Conservation (phyloP, 2,797 vertebrate genomes). For the Melanotaenia trifasciata region DNA sequence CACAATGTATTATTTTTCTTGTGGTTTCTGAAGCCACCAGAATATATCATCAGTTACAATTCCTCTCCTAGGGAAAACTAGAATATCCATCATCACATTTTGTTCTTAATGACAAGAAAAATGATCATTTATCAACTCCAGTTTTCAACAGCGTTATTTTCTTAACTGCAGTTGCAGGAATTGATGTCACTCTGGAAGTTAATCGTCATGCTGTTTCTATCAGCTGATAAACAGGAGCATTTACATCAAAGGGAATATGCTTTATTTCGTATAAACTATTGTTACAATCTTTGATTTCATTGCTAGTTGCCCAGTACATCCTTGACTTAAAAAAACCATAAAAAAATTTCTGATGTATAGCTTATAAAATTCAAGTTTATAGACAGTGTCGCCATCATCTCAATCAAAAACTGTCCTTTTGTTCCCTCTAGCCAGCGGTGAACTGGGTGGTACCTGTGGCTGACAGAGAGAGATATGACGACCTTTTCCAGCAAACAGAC, state of each 20-base stretch:
- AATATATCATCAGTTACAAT: not conserved
- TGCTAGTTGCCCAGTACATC: not conserved
- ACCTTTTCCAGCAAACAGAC: constrained; percentile 93
- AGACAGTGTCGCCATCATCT: not conserved
- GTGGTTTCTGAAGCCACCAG: not conserved
- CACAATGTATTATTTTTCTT: too few species aligned
- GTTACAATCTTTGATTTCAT: not conserved
- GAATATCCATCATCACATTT: not conserved
- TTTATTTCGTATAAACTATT: not conserved
- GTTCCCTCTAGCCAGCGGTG: constrained; percentile 67
- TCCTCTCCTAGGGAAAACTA: not conserved
- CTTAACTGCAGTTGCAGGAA: too few species aligned
- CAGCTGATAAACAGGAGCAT: not conserved
- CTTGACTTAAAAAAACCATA: not conserved
- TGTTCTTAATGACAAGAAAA: not conserved
- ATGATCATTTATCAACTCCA: too few species aligned
- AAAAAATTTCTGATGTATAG: not conserved
- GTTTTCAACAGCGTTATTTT: too few species aligned
- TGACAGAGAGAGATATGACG: constrained; percentile 90
- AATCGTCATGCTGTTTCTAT: not conserved
- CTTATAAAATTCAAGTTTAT: not conserved
- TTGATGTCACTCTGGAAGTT: not conserved
- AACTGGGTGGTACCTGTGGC: constrained; percentile 92
- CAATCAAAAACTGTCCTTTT: constrained; percentile 4
- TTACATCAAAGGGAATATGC: not conserved